Evolutionary conservation across 2,888 invertebrate species (phyloP), one percentile per base, ranked within the genome.

Genomic region (Dynastes grantii): DNA sequence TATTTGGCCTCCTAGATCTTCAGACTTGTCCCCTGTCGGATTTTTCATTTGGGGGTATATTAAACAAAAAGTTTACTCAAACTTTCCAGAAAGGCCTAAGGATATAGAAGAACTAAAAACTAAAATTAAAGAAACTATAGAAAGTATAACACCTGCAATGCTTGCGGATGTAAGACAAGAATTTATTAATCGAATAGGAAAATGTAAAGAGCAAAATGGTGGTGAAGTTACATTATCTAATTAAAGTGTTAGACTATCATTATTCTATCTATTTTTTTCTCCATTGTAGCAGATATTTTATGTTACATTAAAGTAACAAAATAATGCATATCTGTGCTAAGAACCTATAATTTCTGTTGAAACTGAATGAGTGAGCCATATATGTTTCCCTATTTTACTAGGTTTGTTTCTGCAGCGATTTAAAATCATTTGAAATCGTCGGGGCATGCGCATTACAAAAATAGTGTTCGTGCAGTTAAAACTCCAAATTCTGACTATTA

Each of bases 131-230:
- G 32, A 64, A 9, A 64, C 32, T 32, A 9, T 64, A 64, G 32
- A 64, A 32, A 32, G 32, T 32, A 32, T 64, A 32, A 64, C 64
- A 64, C 64, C 64, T 13, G 64, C 27, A 64, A 64, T 64, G 64
- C 32, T 64, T 29, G 6, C 37, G 1, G 64, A 64, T 11, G 64
- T 64, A 29, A 64, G 64, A 64, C 32, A 64, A 32, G 64, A 64
- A 32, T 64, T 64, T 64, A 29, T 32, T 32, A 64, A 64, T 64
- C 64, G 64, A 32, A 2, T 64, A 32, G 9, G 32, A 64, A 64
- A 64, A 9, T 64, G 64, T 13, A 9, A 64, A 64, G 64, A 9
- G 13, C 64, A 64, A 32, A n/a, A 9, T 32, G 64, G 64, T 32
- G 64, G 64, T 32, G 64, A 64, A 64, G 11, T n/a, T 51, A 51